Conservation (phyloP, 1,140 invertebrate species). For the Piezodorus guildinii region DNA sequence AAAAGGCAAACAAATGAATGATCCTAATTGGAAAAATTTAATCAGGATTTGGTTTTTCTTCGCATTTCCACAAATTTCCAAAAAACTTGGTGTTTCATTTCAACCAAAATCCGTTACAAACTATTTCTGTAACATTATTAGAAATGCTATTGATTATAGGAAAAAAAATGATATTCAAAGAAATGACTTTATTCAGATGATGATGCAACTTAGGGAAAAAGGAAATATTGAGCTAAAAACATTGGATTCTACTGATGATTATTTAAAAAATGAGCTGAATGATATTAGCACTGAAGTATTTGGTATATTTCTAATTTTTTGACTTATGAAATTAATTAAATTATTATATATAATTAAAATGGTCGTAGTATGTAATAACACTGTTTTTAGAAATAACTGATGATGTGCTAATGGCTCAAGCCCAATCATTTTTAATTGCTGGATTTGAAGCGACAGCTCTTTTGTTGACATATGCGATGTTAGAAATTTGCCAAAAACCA, state of each 20-base stretch:
- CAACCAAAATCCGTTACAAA: slow-evolving; percentile 21
- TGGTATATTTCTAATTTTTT: slow-evolving; percentile 7
- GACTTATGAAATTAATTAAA: background rate
- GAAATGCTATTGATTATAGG: slow-evolving; percentile 27
- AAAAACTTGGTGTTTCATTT: slow-evolving; percentile 7
- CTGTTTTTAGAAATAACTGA: background rate
- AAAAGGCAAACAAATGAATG: slow-evolving; percentile 32
- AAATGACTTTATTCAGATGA: slow-evolving; percentile 30
- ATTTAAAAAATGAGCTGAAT: slow-evolving; percentile 9
- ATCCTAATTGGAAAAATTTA: background rate
- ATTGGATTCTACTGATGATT: slow-evolving; percentile 15
- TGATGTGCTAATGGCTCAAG: background rate
- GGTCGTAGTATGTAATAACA: no score
- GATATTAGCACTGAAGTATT: background rate
- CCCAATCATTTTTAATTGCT: background rate
- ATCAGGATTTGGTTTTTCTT: background rate
- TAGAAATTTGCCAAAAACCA: background rate
- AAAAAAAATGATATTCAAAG: slow-evolving; percentile 19
- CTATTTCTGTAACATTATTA: slow-evolving; percentile 25
- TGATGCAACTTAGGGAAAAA: slow-evolving; percentile 27
- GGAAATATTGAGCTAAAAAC: slow-evolving; percentile 14
- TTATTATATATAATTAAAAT: background rate
- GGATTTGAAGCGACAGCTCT: background rate
- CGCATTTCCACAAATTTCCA: slow-evolving; percentile 16
- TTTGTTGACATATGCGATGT: background rate